These are phyloP conservation scores for Agonopterix heracliana DNA, from an alignment of 2,888 invertebrate species.

Conservation along the genomic window DNA sequence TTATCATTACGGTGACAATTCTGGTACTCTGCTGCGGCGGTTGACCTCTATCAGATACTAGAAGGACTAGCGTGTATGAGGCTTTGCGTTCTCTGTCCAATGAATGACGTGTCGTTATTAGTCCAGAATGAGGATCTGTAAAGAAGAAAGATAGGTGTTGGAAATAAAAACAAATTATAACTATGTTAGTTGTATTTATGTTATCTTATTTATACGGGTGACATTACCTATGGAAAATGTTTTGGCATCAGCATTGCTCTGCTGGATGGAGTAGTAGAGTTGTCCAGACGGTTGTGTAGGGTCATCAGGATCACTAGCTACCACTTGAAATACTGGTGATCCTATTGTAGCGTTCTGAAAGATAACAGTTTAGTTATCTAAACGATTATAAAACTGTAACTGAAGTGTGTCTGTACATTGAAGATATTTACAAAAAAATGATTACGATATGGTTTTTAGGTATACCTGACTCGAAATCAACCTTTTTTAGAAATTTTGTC, in stretches of 20 bases:
- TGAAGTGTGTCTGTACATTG: too few relatives aligned
- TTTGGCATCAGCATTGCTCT: slow-evolving; percentile 79
- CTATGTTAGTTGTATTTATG: not conserved
- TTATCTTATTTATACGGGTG: not conserved
- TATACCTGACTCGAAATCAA: too few relatives aligned
- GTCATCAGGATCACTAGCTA: slow-evolving; percentile 87
- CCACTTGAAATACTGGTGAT: slow-evolving; percentile 84
- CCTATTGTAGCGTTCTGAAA: slow-evolving; percentile 82
- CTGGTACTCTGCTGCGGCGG: slow-evolving; percentile 85
- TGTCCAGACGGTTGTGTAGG: slow-evolving; percentile 85
- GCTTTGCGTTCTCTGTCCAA: slow-evolving; percentile 86
- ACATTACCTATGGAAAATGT: slow-evolving; percentile 77
- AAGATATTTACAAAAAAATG: too few relatives aligned
- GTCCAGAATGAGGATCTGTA: slow-evolving; percentile 79
- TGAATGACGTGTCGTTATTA: slow-evolving; percentile 80
- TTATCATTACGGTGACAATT: slow-evolving; percentile 80
- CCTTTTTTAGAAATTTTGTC: too few relatives aligned
- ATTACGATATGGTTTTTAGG: too few relatives aligned
- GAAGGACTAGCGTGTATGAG: slow-evolving; percentile 83
- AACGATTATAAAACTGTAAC: too few relatives aligned
- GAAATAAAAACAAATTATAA: too few relatives aligned
- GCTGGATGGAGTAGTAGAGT: slow-evolving; percentile 82
- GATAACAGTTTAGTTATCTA: not conserved
- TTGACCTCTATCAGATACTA: slow-evolving; percentile 86
- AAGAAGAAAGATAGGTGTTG: not conserved